Evolutionary conservation across 2,797 vertebrate genomes (phyloP).

Genomic region (Telmatherina bonti): DNA sequence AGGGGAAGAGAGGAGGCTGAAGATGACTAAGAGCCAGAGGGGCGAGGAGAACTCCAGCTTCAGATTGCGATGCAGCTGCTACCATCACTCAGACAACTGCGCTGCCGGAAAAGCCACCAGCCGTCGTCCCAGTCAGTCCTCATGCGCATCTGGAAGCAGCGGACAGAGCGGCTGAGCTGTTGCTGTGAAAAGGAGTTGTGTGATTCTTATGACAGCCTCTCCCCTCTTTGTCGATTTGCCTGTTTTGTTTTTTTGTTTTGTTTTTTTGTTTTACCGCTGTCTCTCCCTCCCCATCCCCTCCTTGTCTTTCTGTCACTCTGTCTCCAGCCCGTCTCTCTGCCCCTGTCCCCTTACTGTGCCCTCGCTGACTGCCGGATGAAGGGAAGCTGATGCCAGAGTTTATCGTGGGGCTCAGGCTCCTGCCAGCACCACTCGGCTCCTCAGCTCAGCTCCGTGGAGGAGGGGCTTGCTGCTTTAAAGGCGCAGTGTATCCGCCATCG

Average conservation of each 20-base stretch:
- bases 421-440: constrained; percentile 79
- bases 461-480: constrained; percentile 83
- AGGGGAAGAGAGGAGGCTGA: constrained; percentile 63
- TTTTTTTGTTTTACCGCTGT: too few relatives aligned
- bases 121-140: constrained; percentile 72
- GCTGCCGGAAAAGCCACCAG: constrained; percentile 62
- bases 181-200: constrained; percentile 64
- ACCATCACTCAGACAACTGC: constrained; percentile 70
- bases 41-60: constrained; percentile 61
- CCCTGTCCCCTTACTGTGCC: constrained; percentile 77
- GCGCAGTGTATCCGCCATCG: constrained; percentile 60
- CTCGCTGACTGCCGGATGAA: constrained; percentile 84
- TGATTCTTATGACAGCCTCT: constrained; percentile 73
- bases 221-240: constrained; percentile 58
- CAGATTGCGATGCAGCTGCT: constrained; percentile 61
- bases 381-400: constrained; percentile 87
- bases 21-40: constrained; percentile 72
- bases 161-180: constrained; percentile 61
- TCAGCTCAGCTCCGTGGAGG: constrained; percentile 73
- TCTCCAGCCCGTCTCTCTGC: constrained; percentile 72
- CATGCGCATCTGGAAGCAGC: constrained; percentile 68
- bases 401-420: constrained; percentile 84
- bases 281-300: constrained; percentile 29
- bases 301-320: constrained; percentile 54
- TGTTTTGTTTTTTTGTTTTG: too few relatives aligned